Base-by-base conservation (phyloP, 2,797 vertebrate species). In the Champsocephalus esox region DNA sequence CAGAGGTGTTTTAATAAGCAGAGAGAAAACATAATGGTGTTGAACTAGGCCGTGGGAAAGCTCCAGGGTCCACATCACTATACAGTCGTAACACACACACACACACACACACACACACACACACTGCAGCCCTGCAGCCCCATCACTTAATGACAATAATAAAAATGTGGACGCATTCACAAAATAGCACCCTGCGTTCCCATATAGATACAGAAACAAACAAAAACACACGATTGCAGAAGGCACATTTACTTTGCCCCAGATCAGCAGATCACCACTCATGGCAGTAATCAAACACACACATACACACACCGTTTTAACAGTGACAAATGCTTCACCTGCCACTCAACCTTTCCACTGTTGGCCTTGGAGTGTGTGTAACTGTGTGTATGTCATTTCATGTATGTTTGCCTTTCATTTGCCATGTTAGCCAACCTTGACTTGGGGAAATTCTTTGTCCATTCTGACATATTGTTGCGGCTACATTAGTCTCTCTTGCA, bases 241-340 rank as follows among this genome's bases (percentile, higher is more conserved):
- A 9, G 77, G 68, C 46, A 1, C 74, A 44, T 81, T 83, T 82
- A 69, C 60, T 80, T 13, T 73, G 52, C 60, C 66, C 43, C 46
- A 64, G 79, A 49, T 63, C 57, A 58, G 57, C 44, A 60, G 68
- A 74, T 81, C 70, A 51, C 70, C 46, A 64, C 60, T 87, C 71
- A 71, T 50, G 72, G 78, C 67, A 54, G 68, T 77, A 72, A 75
- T 77, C 50, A 38, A 56, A 51, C 21, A 51, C 45, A 64, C 38
- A 50, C 58, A 51, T 21, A 34, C 32, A 62, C 63, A 55, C 34
- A 63, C 34, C 1, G 73, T 71, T 62, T 73, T 83, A 86, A 80
- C 77, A 73, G 46, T 85, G 85, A 86, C 84, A 80, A 75, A 87
- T 83, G 84, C 69, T 28, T 87, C 82, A 83, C 68, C 83, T 89